Conservation (phyloP, 1,140 invertebrate species). For the Microplitis mediator region DNA sequence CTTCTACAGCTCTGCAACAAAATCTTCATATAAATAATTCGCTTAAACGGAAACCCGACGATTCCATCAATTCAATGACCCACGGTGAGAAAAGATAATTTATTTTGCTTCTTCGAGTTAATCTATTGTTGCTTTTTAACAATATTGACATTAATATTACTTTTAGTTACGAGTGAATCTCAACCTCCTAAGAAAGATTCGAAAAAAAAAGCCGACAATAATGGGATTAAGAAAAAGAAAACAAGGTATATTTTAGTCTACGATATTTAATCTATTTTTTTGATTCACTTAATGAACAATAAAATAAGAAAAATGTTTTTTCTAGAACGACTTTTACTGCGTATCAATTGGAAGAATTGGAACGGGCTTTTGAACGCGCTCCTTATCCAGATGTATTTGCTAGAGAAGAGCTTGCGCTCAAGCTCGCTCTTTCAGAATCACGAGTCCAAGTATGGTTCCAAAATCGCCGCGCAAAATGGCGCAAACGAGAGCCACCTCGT, state of each 20-base stretch:
- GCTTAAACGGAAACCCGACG: slow-evolving; percentile 55
- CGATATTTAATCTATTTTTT: not conserved
- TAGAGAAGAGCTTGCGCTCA: slow-evolving; percentile 89
- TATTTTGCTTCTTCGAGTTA: not conserved
- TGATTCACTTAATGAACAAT: not conserved
- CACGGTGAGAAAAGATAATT: slow-evolving; percentile 44
- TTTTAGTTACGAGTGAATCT: slow-evolving; percentile 54
- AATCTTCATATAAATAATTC: slow-evolving; percentile 52
- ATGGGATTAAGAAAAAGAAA: slow-evolving; percentile 92
- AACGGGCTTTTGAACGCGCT: slow-evolving; percentile 90
- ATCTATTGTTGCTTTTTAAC: slow-evolving; percentile 1
- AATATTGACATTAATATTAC: not conserved
- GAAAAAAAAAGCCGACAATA: slow-evolving; percentile 86
- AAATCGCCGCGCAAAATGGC: slow-evolving; percentile 96
- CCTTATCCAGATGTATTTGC: slow-evolving; percentile 98
- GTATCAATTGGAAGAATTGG: slow-evolving; percentile 93
- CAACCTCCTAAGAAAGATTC: slow-evolving; percentile 72
- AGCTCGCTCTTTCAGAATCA: slow-evolving; percentile 89
- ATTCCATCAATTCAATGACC: slow-evolving; percentile 51
- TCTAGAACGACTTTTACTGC: slow-evolving; percentile 94
- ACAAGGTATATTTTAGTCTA: slow-evolving; percentile 71
- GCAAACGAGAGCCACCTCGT: slow-evolving; percentile 95
- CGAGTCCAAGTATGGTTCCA: slow-evolving; percentile 95
- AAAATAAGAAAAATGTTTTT: slow-evolving; percentile 14
- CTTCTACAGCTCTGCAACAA: slow-evolving; percentile 53